Percentiles rank a stretch among this genome's conserved stretches.
These are phyloP conservation scores for Streptopelia turtur DNA, from an alignment of 2,797 vertebrate genomes.

Conservation along the genomic window DNA sequence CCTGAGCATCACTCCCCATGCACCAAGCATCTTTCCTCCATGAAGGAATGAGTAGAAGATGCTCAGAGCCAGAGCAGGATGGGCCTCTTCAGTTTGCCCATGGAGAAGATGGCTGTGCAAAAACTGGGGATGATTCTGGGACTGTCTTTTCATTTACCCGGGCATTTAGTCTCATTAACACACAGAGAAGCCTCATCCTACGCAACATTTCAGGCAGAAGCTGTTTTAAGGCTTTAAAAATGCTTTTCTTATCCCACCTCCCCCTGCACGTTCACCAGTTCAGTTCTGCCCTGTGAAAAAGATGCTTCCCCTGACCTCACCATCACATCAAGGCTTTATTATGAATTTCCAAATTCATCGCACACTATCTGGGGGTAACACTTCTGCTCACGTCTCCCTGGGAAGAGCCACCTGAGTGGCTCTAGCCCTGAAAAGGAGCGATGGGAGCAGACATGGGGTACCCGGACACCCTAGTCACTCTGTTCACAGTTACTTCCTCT, in stretches of 20 bases:
- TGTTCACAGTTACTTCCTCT: background rate
- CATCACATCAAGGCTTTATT: background rate
- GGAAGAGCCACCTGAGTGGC: background rate
- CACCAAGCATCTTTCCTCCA: background rate
- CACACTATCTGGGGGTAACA: background rate
- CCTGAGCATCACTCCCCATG: accelerated
- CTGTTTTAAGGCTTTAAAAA: background rate
- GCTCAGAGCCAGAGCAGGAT: background rate
- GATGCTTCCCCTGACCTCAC: background rate
- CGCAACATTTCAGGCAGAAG: background rate
- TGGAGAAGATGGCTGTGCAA: background rate
- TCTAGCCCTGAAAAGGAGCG: background rate
- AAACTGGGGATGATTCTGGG: background rate
- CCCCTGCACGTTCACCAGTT: accelerated
- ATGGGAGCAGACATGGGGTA: accelerated
- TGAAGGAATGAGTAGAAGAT: background rate
- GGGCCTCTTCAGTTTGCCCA: background rate
- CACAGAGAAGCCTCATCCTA: background rate
- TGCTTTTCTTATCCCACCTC: background rate
- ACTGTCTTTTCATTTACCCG: background rate
- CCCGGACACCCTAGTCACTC: accelerated
- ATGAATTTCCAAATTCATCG: background rate
- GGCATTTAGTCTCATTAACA: background rate
- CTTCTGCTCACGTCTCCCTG: accelerated
- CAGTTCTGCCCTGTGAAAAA: background rate